Evolutionary conservation across 2,797 vertebrate genomes (phyloP), one percentile per base, ranked within the genome.

Genomic region (Cossypha dichroa): DNA sequence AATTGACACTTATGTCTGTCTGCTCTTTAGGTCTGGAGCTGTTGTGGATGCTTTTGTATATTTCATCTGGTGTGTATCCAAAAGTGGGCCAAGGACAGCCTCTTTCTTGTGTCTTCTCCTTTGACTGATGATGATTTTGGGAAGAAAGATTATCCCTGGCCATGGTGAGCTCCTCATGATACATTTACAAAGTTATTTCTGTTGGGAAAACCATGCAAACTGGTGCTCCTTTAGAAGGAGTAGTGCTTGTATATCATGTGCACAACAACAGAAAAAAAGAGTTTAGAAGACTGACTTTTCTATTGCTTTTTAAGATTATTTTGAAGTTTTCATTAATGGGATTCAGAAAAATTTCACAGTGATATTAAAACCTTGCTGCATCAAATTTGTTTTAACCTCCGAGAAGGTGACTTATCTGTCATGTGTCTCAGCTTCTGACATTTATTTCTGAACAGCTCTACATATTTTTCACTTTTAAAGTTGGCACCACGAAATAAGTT

Each of bases 1-100:
- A 56, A 28, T 16, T 58, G 40, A 8, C 41, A 10, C 10, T 90
- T 88, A 3, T 36, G 12, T 91, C 33, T 51, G 12, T 90, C 31
- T 88, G 28, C 31, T 18, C 18, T 96, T 85, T 90, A 99, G 99
- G 98, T 99, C 81, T 99, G 99, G 99, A 99, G 98, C 96, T 99
- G 99, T 95, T 97, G 96, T 68, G 98, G 99, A 46, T 99, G 99
- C 88, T 99, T 98, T 97, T 99, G 99, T 90, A 99, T 99, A 97
- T 99, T 99, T 98, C 99, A 99, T 95, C 98, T 99, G 87, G 98
- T 98, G 13, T 99, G 99, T 77, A 99, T 99, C 78, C 99, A 99
- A 88, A 99, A 99, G 70, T 99, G 99, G 99, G 99, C 99, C 69
- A 98, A 98, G 93, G 99, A 99, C 96, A 99, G 99, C 3, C 97